phyloP scores from a whole-genome alignment of 2,888 invertebrate species.

The Acanthosepion lycidas region DNA sequence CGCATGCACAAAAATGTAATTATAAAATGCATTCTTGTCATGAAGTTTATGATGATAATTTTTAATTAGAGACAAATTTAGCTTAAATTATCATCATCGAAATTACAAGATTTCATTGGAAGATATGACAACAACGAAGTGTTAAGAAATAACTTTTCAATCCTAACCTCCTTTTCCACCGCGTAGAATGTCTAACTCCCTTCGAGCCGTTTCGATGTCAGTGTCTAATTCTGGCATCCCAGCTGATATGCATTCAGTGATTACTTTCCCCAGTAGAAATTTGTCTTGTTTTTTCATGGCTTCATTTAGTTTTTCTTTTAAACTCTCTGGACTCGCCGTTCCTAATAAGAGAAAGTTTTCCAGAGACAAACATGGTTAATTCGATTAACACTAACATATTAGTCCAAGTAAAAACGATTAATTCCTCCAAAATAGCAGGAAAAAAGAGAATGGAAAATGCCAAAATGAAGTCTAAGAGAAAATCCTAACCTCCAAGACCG shows the following conservation, averaged over 20 bases:
- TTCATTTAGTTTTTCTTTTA: not conserved
- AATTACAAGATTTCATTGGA: no score
- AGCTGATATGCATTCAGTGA: not conserved
- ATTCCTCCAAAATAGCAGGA: no score
- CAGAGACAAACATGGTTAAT: no score
- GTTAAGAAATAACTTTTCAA: not conserved
- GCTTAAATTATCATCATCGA: no score
- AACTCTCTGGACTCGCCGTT: not conserved
- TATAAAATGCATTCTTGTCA: no score
- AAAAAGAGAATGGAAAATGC: not conserved
- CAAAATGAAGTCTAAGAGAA: not conserved
- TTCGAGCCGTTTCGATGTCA: not conserved
- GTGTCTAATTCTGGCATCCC: conserved; percentile 34
- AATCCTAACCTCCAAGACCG: not conserved
- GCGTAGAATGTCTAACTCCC: not conserved
- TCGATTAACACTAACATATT: no score
- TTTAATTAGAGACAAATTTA: no score
- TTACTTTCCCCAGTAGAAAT: not conserved
- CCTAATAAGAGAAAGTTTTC: not conserved
- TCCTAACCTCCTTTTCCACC: conserved; percentile 8
- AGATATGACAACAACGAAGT: no score
- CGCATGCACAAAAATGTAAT: no score
- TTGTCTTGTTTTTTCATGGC: not conserved
- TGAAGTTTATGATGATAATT: no score
- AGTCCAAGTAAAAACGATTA: no score